Evolutionary conservation across 1,140 invertebrate species (phyloP).

Genomic region (Drosophila persimilis): DNA sequence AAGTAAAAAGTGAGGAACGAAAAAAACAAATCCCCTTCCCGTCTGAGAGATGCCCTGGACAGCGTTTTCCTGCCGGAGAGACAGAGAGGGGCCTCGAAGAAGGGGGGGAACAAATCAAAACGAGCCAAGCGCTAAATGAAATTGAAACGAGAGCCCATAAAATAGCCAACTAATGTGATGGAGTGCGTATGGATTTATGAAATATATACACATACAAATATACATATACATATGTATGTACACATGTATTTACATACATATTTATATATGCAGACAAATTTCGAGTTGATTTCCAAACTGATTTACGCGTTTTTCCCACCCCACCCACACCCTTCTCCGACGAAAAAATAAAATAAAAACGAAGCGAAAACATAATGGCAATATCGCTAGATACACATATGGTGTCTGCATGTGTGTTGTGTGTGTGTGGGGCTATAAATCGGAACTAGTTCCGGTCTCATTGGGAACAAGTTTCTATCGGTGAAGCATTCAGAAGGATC

Average conservation of each 20-base stretch:
- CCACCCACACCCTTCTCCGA: background rate
- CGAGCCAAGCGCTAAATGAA: slow-evolving; percentile 48
- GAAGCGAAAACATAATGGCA: too few species aligned
- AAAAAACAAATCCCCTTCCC: background rate
- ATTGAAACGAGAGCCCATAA: slow-evolving; percentile 52
- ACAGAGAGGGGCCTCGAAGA: background rate
- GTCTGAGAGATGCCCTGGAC: slow-evolving; percentile 30
- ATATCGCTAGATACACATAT: too few species aligned
- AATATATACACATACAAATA: slow-evolving; percentile 30
- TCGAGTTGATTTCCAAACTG: slow-evolving; percentile 25
- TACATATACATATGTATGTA: slow-evolving; percentile 7
- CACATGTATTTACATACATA: slow-evolving; percentile 13
- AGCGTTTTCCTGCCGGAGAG: slow-evolving; percentile 7
- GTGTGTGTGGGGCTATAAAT: too few species aligned
- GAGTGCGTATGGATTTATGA: slow-evolving; percentile 55
- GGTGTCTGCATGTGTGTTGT: too few species aligned
- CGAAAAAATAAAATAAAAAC: background rate
- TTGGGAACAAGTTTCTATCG: too few species aligned
- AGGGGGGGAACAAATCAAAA: slow-evolving; percentile 30
- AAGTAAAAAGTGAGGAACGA: slow-evolving; percentile 29
- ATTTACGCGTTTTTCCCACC: slow-evolving; percentile 24
- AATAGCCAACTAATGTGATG: slow-evolving; percentile 52
- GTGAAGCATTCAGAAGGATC: too few species aligned
- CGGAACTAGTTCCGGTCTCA: too few species aligned
- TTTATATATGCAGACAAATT: slow-evolving; percentile 14